Evolutionary conservation across 2,888 invertebrate species (phyloP).

Genomic region (Apamea sordens): DNA sequence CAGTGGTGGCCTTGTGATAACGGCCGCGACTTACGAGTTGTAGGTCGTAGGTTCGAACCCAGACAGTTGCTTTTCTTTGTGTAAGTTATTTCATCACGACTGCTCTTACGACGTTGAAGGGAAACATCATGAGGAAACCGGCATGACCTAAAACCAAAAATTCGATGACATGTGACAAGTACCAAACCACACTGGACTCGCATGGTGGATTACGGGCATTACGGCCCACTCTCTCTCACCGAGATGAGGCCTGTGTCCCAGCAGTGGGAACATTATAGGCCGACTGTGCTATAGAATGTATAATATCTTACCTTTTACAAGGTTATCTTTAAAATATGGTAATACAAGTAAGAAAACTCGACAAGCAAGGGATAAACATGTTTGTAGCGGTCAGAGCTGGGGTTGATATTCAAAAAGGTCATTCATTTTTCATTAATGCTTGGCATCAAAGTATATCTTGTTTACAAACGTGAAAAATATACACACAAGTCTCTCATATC

Average conservation of each 20-base stretch:
- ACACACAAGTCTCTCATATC: neutral
- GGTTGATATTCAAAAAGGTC: conserved; percentile 27
- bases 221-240: neutral
- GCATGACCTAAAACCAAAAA: neutral
- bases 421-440: conserved; percentile 34
- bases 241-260: neutral
- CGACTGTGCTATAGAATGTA: neutral
- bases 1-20: neutral
- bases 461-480: conserved; percentile 23
- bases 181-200: neutral
- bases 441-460: conserved; percentile 19
- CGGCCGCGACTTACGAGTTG: too few species aligned
- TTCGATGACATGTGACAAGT: neutral
- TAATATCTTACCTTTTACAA: neutral
- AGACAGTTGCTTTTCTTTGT: too few species aligned
- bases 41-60: too few species aligned
- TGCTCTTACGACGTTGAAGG: neutral
- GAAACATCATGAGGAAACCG: neutral
- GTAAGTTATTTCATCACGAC: neutral
- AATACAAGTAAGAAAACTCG: neutral
- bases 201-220: neutral
- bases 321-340: neutral
- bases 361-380: neutral
- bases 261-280: neutral
- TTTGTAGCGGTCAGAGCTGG: conserved; percentile 17